Base-by-base conservation (phyloP, 2,113 vertebrate species). In the cattle (Bos taurus) region DNA sequence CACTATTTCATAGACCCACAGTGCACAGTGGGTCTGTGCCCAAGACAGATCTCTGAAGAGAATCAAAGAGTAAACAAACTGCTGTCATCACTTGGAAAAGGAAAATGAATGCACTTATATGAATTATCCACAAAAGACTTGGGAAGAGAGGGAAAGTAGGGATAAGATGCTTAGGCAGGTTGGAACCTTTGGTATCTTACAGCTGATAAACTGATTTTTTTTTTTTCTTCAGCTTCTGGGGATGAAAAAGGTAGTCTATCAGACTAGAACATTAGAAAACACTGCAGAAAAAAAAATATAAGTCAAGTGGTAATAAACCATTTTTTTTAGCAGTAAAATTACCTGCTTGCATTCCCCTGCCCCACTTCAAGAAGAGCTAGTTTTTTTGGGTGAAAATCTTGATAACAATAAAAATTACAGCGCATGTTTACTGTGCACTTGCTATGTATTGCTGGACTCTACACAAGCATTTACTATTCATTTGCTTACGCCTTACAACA, bases 391-490 rank as follows among this genome's bases (percentile, higher is more conserved):
- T 40, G 54, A 54, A 12, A 19, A n/a, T 26, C n/a, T 59, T 60
- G 30, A 33, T 33, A 16, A 33, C 2, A 50, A 52, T 1, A 1
- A 9, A 77, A 74, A 56, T 28, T 16, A 36, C 4, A 88, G 26
- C 19, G 8, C 16, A 10, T 13, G 28, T 40, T 85, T 17, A 36
- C 0, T 48, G 54, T 52, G 30, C 4, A n/a, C 48, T n/a, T 40
- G 60, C 71, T 33, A 33, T 62, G 10, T 9, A 16, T 8, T 23
- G 36, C 15, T 9, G 43, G 40, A 21, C n/a, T 89, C 86, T 57
- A 7, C 1, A 13, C 3, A 25, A 12, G 21, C 28, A 77, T 4
- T 74, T 10, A 25, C 6, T 14, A 43, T 28, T 54, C 2, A 2
- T 10, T 26, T 8, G 11, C 48, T 85, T 77, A 26, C 16, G 82